Conservation (phyloP, 92 coral and sea anemone species). For the Virgularia gustaviana region DNA sequence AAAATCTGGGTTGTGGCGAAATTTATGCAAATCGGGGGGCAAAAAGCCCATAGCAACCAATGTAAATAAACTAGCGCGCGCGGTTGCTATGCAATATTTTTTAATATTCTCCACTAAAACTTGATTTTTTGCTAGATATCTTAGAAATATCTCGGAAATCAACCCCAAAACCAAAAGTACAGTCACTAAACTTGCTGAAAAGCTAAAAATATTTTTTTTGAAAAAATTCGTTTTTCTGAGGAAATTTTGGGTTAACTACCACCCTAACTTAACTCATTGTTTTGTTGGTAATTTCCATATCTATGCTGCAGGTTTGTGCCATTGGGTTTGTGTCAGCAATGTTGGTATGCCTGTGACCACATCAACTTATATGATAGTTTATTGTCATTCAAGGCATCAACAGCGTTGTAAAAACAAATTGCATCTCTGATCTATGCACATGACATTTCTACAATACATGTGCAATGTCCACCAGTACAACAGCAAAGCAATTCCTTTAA, state of each 20-base stretch:
- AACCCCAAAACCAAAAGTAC: not conserved
- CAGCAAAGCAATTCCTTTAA: not conserved
- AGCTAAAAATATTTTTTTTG: not conserved
- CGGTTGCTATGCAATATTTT: constrained; percentile 26
- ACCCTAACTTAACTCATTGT: too few relatives aligned
- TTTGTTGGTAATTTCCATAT: too few relatives aligned
- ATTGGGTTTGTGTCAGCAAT: not conserved
- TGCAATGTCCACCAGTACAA: not conserved
- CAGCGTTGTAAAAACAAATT: not conserved
- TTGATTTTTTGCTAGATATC: not conserved
- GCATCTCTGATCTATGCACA: not conserved
- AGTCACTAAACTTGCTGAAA: constrained; percentile 12
- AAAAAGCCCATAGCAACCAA: constrained; percentile 40
- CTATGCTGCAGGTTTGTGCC: too few relatives aligned
- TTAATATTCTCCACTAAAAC: constrained; percentile 19
- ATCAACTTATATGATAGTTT: not conserved
- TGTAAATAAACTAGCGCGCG: constrained; percentile 6
- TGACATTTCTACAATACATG: not conserved
- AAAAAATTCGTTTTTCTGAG: constrained; percentile 4
- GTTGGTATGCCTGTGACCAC: not conserved
- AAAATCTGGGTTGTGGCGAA: constrained; percentile 17
- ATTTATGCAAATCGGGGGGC: constrained; percentile 21
- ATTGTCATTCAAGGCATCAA: not conserved
- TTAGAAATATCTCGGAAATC: constrained; percentile 21
- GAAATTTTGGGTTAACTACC: constrained; percentile 46